phyloP scores from a whole-genome alignment of 2,797 vertebrate species.

The Channa striata region DNA sequence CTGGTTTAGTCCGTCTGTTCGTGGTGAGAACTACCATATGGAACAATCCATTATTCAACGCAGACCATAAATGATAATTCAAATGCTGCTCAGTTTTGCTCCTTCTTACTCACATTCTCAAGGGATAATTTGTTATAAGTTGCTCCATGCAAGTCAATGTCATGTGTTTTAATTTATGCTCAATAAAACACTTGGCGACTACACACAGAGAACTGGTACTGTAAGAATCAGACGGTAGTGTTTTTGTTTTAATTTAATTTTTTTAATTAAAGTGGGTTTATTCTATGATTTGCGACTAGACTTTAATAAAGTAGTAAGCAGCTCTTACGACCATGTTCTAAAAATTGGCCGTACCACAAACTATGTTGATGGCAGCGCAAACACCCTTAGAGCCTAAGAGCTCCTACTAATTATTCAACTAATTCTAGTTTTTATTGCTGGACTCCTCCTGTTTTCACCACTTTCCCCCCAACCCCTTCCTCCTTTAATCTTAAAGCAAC shows the following conservation, averaged over 20 bases:
- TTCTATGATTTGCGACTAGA: not conserved
- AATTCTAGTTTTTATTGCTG: conserved; percentile 2
- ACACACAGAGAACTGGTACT: not conserved
- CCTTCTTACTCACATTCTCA: not conserved
- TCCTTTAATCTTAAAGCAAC: not conserved
- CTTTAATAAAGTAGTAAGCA: not conserved
- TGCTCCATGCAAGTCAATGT: not conserved
- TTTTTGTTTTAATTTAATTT: conserved; percentile 6
- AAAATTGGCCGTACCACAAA: not conserved
- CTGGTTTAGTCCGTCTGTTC: not conserved
- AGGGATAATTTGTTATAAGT: not conserved
- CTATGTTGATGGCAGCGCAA: not conserved
- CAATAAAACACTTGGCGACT: not conserved
- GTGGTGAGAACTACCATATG: not conserved
- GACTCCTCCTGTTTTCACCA: not conserved
- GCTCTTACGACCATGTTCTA: not conserved
- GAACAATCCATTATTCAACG: not conserved
- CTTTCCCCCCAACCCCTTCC: not conserved
- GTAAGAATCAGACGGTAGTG: not conserved
- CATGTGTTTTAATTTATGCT: not conserved
- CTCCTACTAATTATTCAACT: not conserved
- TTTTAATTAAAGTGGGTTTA: not conserved
- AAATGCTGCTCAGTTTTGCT: not conserved
- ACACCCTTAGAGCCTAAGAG: not conserved
- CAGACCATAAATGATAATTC: not conserved